Percentiles rank a stretch among this genome's conserved stretches.
These are phyloP conservation scores for Anolis sagrei DNA, from an alignment of 2,113 vertebrate genomes.

Conservation along the genomic window DNA sequence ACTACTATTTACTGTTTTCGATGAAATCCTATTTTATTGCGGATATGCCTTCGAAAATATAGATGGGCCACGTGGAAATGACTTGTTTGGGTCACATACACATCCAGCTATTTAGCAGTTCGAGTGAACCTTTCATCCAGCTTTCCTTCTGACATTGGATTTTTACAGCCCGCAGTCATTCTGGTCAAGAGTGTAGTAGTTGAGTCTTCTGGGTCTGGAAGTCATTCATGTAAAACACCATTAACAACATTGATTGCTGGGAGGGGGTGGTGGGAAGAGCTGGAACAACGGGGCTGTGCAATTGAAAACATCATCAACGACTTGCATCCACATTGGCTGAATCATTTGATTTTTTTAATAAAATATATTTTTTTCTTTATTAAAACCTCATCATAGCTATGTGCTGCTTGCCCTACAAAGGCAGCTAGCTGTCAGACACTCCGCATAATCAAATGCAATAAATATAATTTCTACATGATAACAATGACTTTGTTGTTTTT, in stretches of 20 bases:
- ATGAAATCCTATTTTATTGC: slow-evolving; percentile 80
- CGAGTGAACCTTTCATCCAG: slow-evolving; percentile 50
- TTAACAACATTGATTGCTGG: slow-evolving; percentile 18
- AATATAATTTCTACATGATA: slow-evolving; percentile 67
- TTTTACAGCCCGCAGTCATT: slow-evolving; percentile 53
- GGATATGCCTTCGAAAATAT: slow-evolving; percentile 79
- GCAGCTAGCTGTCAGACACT: slow-evolving; percentile 57
- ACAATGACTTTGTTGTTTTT: slow-evolving; percentile 62
- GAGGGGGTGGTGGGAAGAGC: slow-evolving; percentile 26
- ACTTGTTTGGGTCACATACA: slow-evolving; percentile 28
- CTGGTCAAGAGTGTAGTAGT: slow-evolving; percentile 45
- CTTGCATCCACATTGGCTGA: slow-evolving; percentile 40
- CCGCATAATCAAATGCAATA: slow-evolving; percentile 72
- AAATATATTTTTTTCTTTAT: neutral
- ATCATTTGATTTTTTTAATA: slow-evolving; percentile 44
- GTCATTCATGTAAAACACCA: slow-evolving; percentile 29
- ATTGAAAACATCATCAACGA: slow-evolving; percentile 48
- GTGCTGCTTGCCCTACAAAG: slow-evolving; percentile 43
- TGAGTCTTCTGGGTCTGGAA: slow-evolving; percentile 36
- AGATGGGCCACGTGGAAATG: slow-evolving; percentile 51
- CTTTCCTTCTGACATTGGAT: slow-evolving; percentile 9
- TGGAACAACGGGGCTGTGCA: slow-evolving; percentile 26
- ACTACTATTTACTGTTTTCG: slow-evolving; percentile 81
- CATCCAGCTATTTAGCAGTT: slow-evolving; percentile 51
- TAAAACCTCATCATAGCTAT: slow-evolving; percentile 34